A percentile compares a stretch with the other conserved stretches of the same genome.
These are phyloP conservation scores for Chrysoperla carnea DNA, from an alignment of 1,140 invertebrate species.

Conservation along the genomic window DNA sequence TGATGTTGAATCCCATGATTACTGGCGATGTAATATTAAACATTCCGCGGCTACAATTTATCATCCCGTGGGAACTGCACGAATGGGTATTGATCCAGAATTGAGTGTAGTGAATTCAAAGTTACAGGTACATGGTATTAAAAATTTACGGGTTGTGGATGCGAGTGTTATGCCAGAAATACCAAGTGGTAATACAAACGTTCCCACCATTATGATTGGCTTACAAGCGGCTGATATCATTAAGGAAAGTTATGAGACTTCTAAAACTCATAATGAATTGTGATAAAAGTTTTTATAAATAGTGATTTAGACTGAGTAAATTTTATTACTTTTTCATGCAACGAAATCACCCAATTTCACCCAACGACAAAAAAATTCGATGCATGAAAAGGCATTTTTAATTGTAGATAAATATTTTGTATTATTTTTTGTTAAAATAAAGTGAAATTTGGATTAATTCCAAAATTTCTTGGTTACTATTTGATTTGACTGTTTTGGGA, in stretches of 20 bases:
- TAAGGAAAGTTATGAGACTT: conserved; percentile 30
- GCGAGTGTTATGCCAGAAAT: conserved; percentile 65
- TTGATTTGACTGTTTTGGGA: too few relatives aligned
- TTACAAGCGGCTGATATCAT: conserved; percentile 61
- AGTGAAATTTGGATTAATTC: too few relatives aligned
- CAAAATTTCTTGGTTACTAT: too few relatives aligned
- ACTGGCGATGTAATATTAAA: conserved; percentile 43
- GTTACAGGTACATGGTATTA: conserved; percentile 44
- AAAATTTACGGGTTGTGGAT: conserved; percentile 57
- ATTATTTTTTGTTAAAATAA: too few relatives aligned
- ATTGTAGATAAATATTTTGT: too few relatives aligned
- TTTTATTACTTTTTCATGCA: too few relatives aligned
- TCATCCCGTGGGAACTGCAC: conserved; percentile 55
- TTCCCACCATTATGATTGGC: conserved; percentile 57
- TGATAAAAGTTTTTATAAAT: background rate
- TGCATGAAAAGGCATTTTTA: too few relatives aligned
- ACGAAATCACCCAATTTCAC: too few relatives aligned
- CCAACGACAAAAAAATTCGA: too few relatives aligned
- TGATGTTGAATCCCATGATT: conserved; percentile 30
- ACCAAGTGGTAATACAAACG: conserved; percentile 56
- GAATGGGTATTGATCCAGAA: conserved; percentile 53
- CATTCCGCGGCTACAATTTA: conserved; percentile 43
- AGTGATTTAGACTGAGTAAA: too few relatives aligned
- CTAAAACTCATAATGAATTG: conserved; percentile 10
- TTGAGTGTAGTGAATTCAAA: conserved; percentile 40